phyloP scores from a whole-genome alignment of 2,113 vertebrate genomes.

The Numida meleagris region DNA sequence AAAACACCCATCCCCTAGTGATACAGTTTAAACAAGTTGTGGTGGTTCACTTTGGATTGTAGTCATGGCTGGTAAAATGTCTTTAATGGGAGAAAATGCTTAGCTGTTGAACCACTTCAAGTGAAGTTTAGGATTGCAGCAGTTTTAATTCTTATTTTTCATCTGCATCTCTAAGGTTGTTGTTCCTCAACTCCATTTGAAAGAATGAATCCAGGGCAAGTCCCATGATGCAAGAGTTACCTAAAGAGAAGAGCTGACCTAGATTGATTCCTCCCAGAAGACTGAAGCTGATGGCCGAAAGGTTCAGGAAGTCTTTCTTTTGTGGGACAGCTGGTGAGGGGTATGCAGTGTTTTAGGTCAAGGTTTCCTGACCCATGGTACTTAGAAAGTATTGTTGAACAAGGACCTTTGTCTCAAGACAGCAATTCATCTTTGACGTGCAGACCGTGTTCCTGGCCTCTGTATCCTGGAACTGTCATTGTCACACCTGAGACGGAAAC shows the following conservation, averaged over 20 bases:
- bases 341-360: neutral
- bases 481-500: neutral
- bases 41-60: neutral
- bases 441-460: neutral
- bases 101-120: neutral
- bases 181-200: neutral
- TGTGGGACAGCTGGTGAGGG: neutral
- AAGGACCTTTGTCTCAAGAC: neutral
- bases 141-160: neutral
- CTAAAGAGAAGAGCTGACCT: neutral
- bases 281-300: neutral
- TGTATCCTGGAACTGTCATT: neutral
- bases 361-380: neutral
- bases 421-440: neutral
- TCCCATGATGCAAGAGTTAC: neutral
- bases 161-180: neutral
- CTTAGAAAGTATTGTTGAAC: neutral
- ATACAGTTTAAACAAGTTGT: neutral
- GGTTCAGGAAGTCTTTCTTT: neutral
- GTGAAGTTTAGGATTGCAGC: neutral
- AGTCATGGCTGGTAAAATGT: neutral
- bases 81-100: neutral
- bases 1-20: neutral
- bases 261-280: neutral
- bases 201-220: neutral